Evolutionary conservation across 2,888 invertebrate species (phyloP).

Genomic region (Leucozona laternaria): DNA sequence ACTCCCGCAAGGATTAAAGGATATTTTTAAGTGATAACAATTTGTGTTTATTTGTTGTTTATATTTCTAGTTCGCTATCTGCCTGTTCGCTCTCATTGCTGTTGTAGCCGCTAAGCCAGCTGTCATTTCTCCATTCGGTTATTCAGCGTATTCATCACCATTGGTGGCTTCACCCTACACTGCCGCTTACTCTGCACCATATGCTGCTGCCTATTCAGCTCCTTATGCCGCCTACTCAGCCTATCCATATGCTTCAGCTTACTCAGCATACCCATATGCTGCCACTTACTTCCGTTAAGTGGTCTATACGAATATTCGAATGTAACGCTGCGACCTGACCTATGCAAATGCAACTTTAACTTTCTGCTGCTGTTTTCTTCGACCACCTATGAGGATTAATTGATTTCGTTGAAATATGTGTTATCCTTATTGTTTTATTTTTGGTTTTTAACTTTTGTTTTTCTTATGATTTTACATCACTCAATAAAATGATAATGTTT

Average conservation of each 20-base stretch:
- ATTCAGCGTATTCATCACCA: conserved; percentile 78
- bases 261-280: conserved; percentile 82
- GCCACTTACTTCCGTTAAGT: conserved; percentile 80
- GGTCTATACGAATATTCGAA: background rate
- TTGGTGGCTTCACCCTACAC: conserved; percentile 79
- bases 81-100: conserved; percentile 83
- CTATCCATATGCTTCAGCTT: conserved; percentile 81
- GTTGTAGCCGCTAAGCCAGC: conserved; percentile 83
- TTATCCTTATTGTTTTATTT: conserved; percentile 22
- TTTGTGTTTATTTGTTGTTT: conserved; percentile 1
- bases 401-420: conserved; percentile 29
- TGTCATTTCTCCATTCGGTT: conserved; percentile 80
- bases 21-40: background rate
- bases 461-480: conserved; percentile 44
- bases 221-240: conserved; percentile 79
- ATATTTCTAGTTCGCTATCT: conserved; percentile 79
- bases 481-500: conserved; percentile 62
- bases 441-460: conserved; percentile 33
- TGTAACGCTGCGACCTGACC: conserved; percentile 59
- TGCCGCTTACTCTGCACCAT: conserved; percentile 75
- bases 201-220: conserved; percentile 78
- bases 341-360: conserved; percentile 18
- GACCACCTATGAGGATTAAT: conserved; percentile 19
- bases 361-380: conserved; percentile 30
- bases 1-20: background rate